Evolutionary conservation across 2,797 vertebrate genomes (phyloP).

Genomic region (Malurus splendens): DNA sequence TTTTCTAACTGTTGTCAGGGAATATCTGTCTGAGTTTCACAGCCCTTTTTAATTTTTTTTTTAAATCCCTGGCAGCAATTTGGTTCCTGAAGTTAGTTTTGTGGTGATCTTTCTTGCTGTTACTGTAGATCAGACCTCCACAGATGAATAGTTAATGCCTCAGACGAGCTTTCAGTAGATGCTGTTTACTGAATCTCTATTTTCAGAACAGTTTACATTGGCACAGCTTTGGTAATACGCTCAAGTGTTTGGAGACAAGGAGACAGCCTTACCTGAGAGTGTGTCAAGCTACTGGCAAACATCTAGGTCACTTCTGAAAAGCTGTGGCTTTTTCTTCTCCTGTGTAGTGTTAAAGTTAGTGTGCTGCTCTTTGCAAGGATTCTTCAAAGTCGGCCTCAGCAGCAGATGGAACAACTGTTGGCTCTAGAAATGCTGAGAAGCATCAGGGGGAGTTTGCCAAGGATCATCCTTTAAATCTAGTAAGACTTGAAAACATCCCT

Average conservation of each 20-base stretch:
- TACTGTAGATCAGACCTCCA: background rate
- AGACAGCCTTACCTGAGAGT: slow-evolving; percentile 43
- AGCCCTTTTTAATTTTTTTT: background rate
- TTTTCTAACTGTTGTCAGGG: background rate
- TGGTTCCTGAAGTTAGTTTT: background rate
- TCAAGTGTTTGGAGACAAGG: slow-evolving; percentile 39
- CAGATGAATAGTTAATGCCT: background rate
- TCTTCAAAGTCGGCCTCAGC: slow-evolving; percentile 60
- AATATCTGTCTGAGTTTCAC: background rate
- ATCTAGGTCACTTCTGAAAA: slow-evolving; percentile 49
- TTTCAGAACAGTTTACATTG: slow-evolving; percentile 39
- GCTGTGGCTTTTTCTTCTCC: background rate
- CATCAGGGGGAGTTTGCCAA: slow-evolving; percentile 55
- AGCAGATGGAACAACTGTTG: slow-evolving; percentile 62
- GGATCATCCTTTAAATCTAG: slow-evolving; percentile 64
- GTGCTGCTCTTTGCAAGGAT: slow-evolving; percentile 56
- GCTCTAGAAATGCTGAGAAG: slow-evolving; percentile 55
- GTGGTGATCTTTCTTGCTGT: background rate
- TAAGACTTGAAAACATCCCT: slow-evolving; percentile 54
- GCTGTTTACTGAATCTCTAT: slow-evolving; percentile 15
- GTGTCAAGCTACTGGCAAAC: slow-evolving; percentile 54
- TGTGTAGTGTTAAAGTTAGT: slow-evolving; percentile 36
- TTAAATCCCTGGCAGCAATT: background rate
- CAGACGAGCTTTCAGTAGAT: slow-evolving; percentile 12
- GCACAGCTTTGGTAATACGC: background rate